These are phyloP conservation scores for Pampusana beccarii DNA, from an alignment of 2,113 vertebrate genomes.

Conservation along the genomic window DNA sequence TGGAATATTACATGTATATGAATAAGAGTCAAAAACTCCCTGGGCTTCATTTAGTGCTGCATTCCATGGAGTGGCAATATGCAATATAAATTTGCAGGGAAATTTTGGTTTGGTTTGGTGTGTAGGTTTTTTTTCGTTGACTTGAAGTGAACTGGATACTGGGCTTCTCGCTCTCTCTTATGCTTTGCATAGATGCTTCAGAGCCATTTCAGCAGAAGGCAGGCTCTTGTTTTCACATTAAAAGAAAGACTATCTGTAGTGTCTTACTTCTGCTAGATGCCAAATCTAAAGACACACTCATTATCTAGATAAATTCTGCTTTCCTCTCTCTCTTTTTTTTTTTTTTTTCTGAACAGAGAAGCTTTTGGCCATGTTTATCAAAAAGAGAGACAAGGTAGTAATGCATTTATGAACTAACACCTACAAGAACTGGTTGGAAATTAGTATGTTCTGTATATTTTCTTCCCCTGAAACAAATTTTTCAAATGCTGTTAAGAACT, in stretches of 20 bases:
- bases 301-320: not conserved
- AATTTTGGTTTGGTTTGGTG: not conserved
- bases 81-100: not conserved
- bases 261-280: not conserved
- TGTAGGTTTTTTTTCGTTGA: not conserved
- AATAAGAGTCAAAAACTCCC: not conserved
- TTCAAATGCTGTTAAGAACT: not conserved
- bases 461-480: not conserved
- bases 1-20: not conserved
- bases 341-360: not conserved
- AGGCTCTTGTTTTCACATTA: not conserved
- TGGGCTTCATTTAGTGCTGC: not conserved
- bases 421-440: not conserved
- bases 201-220: not conserved
- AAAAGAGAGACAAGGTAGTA: not conserved
- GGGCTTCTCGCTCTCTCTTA: not conserved
- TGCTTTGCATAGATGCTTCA: not conserved
- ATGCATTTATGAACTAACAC: not conserved
- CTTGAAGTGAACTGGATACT: not conserved
- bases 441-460: not conserved
- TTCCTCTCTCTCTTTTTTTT: not conserved
- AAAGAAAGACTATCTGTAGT: not conserved
- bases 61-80: not conserved
- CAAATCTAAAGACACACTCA: not conserved
- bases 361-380: not conserved